Percentiles rank a stretch among this genome's conserved stretches.
Conservation (phyloP, 2,113 vertebrate species). For the Anseranas semipalmata region DNA sequence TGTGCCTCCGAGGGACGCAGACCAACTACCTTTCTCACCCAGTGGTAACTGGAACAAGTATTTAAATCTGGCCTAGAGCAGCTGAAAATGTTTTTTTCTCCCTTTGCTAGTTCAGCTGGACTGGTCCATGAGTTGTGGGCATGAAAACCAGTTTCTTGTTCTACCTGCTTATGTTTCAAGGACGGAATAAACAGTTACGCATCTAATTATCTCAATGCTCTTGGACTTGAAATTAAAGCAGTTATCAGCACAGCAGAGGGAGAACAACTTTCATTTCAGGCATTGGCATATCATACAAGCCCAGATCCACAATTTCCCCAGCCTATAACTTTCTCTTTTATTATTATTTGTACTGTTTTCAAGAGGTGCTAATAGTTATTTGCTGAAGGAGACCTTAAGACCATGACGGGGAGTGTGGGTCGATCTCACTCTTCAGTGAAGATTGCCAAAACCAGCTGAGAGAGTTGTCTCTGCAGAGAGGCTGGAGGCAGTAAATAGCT, state of each 20-base stretch:
- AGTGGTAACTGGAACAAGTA: not conserved
- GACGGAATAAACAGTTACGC: not conserved
- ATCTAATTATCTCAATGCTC: not conserved
- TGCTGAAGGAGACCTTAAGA: not conserved
- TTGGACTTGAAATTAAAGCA: not conserved
- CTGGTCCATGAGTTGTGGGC: not conserved
- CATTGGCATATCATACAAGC: not conserved
- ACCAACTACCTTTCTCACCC: not conserved
- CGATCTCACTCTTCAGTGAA: not conserved
- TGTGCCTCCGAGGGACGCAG: accelerated
- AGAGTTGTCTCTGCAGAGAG: not conserved
- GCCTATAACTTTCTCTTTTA: not conserved
- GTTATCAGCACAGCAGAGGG: not conserved
- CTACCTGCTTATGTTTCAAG: not conserved
- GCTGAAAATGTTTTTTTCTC: not conserved
- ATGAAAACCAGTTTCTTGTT: not conserved
- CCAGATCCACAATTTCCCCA: not conserved
- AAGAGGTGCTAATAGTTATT: not conserved
- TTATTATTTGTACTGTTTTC: not conserved
- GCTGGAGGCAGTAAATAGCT: not conserved
- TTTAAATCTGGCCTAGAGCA: not conserved
- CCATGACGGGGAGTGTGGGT: accelerated
- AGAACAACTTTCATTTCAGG: not conserved
- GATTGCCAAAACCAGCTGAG: not conserved
- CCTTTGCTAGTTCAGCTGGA: not conserved